Evolutionary conservation across 2,797 vertebrate species (phyloP).

Genomic region (Smutsia temminckii): DNA sequence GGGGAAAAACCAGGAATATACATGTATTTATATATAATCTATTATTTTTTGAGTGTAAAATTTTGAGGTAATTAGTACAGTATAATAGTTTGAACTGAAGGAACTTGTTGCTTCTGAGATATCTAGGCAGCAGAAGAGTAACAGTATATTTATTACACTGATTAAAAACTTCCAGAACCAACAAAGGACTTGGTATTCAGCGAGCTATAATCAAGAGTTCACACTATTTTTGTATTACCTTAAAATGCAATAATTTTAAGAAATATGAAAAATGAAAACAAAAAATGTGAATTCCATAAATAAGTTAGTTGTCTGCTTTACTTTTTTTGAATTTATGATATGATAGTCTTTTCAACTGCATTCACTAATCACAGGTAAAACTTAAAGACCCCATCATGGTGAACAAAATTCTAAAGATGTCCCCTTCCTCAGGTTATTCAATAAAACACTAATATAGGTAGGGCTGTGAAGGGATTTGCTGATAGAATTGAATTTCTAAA

Average conservation of each 20-base stretch:
- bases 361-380: neutral
- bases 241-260: neutral
- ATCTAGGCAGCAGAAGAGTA: neutral
- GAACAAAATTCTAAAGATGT: neutral
- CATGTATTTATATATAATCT: constrained; percentile 5
- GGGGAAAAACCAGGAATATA: neutral
- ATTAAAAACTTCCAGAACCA: neutral
- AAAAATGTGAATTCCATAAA: neutral
- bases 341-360: neutral
- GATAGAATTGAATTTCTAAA: neutral
- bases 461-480: neutral
- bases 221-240: neutral
- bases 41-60: constrained; percentile 14
- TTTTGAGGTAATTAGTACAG: neutral
- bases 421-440: neutral
- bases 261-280: neutral
- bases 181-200: neutral
- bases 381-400: neutral
- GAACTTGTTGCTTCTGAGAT: neutral
- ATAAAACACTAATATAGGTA: neutral
- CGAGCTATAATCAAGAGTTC: neutral
- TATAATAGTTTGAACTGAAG: neutral
- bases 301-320: neutral
- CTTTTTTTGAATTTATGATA: neutral
- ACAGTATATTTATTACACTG: neutral